A percentile compares a stretch with the other conserved stretches of the same genome.
Evolutionary conservation across 2,797 vertebrate species (phyloP).

Genomic region (Galaxias olidus): DNA sequence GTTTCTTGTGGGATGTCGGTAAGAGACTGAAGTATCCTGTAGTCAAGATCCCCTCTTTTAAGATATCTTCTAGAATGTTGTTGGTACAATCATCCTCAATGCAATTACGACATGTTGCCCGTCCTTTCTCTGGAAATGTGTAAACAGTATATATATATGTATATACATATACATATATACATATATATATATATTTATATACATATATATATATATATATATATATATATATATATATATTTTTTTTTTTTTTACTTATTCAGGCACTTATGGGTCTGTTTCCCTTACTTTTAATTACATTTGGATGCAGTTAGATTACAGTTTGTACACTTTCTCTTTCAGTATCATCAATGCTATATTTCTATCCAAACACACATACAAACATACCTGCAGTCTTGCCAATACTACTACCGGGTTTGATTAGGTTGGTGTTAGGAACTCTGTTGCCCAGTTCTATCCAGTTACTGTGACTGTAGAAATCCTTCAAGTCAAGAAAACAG

Average conservation of each 20-base stretch:
- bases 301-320: no score
- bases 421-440: slow-evolving; percentile 61
- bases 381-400: slow-evolving; percentile 68
- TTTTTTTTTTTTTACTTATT: no score
- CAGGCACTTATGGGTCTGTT: no score
- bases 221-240: no score
- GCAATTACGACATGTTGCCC: slow-evolving; percentile 64
- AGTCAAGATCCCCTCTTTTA: slow-evolving; percentile 44
- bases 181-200: not conserved
- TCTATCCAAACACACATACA: no score
- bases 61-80: slow-evolving; percentile 67
- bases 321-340: no score
- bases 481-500: slow-evolving; percentile 44
- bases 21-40: slow-evolving; percentile 63
- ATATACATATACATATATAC: no score
- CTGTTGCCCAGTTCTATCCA: slow-evolving; percentile 68
- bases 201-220: no score
- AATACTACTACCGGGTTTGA: slow-evolving; percentile 49
- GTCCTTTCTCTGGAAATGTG: slow-evolving; percentile 38
- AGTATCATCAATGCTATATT: no score
- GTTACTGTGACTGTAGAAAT: slow-evolving; percentile 80
- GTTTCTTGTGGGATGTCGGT: slow-evolving; percentile 45
- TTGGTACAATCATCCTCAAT: slow-evolving; percentile 53
- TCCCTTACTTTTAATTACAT: no score
- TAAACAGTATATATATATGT: no score